These are phyloP conservation scores for Brachionus plicatilis DNA, from an alignment of 1,140 invertebrate genomes.

Conservation along the genomic window DNA sequence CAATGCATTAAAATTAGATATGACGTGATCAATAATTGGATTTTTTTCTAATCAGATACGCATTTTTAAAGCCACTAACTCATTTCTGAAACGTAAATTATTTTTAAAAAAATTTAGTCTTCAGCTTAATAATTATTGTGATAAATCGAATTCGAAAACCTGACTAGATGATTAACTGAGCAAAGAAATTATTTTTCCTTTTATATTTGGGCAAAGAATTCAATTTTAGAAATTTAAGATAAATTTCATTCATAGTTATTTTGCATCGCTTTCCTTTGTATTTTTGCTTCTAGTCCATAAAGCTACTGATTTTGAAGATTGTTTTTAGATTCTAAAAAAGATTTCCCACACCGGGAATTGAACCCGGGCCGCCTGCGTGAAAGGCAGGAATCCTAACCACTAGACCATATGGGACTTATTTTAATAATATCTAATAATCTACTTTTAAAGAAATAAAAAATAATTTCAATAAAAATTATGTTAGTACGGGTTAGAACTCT, in stretches of 20 bases:
- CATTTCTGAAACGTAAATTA: neutral
- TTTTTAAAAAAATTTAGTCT: neutral
- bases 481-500: too few relatives aligned
- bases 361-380: slow-evolving; percentile 27
- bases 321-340: neutral
- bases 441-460: too few relatives aligned
- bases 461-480: too few relatives aligned
- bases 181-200: too few relatives aligned
- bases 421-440: too few relatives aligned
- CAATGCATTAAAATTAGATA: neutral
- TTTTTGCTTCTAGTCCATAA: too few relatives aligned
- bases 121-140: neutral
- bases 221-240: too few relatives aligned
- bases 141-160: too few relatives aligned
- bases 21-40: neutral
- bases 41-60: neutral
- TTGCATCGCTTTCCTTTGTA: too few relatives aligned
- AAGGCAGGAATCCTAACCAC: slow-evolving; percentile 27
- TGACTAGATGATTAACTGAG: too few relatives aligned
- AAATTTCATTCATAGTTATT: too few relatives aligned
- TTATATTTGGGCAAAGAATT: too few relatives aligned
- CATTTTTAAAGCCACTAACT: neutral
- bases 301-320: neutral
- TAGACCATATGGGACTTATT: neutral
- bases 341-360: slow-evolving; percentile 19